These are phyloP conservation scores for Pteropus alecto DNA, from an alignment of 2,113 vertebrate genomes.

Conservation along the genomic window DNA sequence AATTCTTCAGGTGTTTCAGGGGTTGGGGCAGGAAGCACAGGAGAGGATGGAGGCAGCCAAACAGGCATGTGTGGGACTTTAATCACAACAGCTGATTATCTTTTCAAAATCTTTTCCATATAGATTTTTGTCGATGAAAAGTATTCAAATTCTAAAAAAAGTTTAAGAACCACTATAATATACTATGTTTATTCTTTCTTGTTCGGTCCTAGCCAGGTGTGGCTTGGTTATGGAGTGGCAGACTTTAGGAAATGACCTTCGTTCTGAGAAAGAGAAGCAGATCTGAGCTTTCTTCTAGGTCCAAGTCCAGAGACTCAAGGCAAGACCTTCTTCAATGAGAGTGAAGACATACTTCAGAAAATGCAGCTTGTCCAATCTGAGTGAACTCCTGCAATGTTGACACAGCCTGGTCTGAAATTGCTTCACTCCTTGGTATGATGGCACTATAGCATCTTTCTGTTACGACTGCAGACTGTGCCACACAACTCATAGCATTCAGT, in stretches of 20 bases:
- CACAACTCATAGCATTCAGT: not conserved
- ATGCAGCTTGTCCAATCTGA: accelerated
- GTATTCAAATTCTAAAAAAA: not conserved
- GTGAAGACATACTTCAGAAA: not conserved
- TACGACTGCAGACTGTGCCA: not conserved
- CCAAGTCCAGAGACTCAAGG: not conserved
- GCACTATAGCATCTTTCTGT: not conserved
- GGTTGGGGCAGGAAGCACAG: not conserved
- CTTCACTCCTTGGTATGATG: not conserved
- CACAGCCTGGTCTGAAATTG: not conserved
- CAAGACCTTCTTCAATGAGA: not conserved
- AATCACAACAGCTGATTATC: not conserved
- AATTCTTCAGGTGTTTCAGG: not conserved
- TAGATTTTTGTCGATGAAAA: not conserved
- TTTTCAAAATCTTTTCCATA: not conserved
- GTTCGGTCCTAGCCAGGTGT: not conserved
- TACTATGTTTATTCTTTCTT: not conserved
- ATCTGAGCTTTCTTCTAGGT: not conserved
- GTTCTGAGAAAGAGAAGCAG: not conserved
- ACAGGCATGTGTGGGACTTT: not conserved
- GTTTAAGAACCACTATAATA: not conserved
- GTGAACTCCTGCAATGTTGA: not conserved
- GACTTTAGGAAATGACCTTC: not conserved
- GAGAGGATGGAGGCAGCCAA: not conserved
- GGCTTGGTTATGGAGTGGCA: not conserved